These are phyloP conservation scores for Phalacrocorax carbo DNA, from an alignment of 2,113 vertebrate species.

Conservation along the genomic window DNA sequence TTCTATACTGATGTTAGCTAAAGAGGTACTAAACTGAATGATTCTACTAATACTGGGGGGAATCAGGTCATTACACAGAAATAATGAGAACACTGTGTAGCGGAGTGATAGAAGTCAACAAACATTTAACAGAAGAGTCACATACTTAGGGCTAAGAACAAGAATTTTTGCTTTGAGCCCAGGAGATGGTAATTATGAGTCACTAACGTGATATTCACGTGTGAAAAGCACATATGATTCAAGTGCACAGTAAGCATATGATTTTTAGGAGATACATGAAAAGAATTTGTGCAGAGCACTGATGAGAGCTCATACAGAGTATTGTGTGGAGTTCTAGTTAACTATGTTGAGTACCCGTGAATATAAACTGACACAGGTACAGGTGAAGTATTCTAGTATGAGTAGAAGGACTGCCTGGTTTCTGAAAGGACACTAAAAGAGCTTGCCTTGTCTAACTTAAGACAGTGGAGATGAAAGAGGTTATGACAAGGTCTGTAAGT, in stretches of 20 bases:
- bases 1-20: neutral
- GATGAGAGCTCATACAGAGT: neutral
- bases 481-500: neutral
- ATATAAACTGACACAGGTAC: neutral
- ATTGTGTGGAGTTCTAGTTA: neutral
- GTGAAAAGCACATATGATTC: neutral
- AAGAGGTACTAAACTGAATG: neutral
- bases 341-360: neutral
- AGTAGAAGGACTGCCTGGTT: neutral
- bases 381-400: neutral
- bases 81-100: neutral
- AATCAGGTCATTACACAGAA: neutral
- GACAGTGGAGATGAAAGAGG: neutral
- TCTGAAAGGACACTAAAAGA: neutral
- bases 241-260: neutral
- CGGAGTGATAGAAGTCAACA: neutral
- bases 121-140: neutral
- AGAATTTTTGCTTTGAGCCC: neutral
- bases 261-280: neutral
- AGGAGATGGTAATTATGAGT: neutral
- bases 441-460: neutral
- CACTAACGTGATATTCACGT: too few relatives aligned
- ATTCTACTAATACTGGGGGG: neutral
- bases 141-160: neutral
- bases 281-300: neutral